These are phyloP conservation scores for Aleiodes sp. DNA, from an alignment of 1,140 invertebrate genomes.

Conservation along the genomic window DNA sequence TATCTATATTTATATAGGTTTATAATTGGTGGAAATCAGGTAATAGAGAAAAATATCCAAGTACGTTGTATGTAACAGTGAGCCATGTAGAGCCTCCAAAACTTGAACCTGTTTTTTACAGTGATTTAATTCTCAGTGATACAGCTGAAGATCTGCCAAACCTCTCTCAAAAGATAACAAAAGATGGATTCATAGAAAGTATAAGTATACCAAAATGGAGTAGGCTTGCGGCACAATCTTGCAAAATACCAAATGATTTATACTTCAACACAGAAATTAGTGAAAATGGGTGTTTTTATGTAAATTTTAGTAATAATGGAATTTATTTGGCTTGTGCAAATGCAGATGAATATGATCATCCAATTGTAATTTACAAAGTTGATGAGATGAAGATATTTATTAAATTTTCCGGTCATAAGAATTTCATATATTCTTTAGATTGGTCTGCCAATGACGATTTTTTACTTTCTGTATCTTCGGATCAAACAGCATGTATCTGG, in stretches of 20 bases:
- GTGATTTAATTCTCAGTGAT: slow-evolving; percentile 49
- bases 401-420: slow-evolving; percentile 67
- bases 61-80: slow-evolving; percentile 56
- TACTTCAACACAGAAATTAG: slow-evolving; percentile 56
- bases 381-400: slow-evolving; percentile 49
- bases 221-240: slow-evolving; percentile 68
- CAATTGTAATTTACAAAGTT: slow-evolving; percentile 62
- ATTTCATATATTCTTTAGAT: slow-evolving; percentile 71
- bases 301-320: slow-evolving; percentile 65
- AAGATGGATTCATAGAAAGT: slow-evolving; percentile 29
- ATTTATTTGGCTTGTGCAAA: slow-evolving; percentile 67
- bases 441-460: slow-evolving; percentile 70
- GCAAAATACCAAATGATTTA: slow-evolving; percentile 70
- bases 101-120: slow-evolving; percentile 55
- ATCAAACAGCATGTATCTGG: slow-evolving; percentile 72
- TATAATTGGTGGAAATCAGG: slow-evolving; percentile 61
- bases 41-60: slow-evolving; percentile 53
- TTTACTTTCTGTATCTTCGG: slow-evolving; percentile 71
- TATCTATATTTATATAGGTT: slow-evolving; percentile 42
- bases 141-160: slow-evolving; percentile 38
- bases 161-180: not conserved
- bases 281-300: slow-evolving; percentile 64
- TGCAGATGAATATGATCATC: slow-evolving; percentile 63
- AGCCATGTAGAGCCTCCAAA: slow-evolving; percentile 51
- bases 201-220: slow-evolving; percentile 64